Evolutionary conservation across 2,888 invertebrate species (phyloP), one percentile per base, ranked within the genome.

Genomic region (Neelides folsomi): DNA sequence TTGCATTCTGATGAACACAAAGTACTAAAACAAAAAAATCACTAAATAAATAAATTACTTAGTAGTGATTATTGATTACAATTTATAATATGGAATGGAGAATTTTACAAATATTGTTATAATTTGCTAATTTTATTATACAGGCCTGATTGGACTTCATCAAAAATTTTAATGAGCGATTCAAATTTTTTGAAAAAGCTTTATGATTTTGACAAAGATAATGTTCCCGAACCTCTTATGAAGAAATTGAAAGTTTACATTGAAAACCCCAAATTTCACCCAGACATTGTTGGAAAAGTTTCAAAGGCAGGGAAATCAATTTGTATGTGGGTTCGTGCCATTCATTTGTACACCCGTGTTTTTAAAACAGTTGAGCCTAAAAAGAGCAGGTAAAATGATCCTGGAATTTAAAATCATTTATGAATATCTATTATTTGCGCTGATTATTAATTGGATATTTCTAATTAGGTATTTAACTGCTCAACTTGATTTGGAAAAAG

Each of bases 251-350:
- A 86, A 69, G 75, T 75, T 1, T 93, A 90, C 67, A 79, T 90
- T 1, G 82, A 81, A 0, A 81, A 90, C 70, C 85, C 86, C 49
- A 86, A 89, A 66, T 93, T 93, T 67, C 76, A 80, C 10, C 89
- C 92, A 0, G 85, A 83, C 48, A 76, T 79, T 63, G 86, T 93
- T 1, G 86, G 83, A 27, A 87, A 83, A 68, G 88, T 84, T 6
- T 85, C 83, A 3, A 80, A 86, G 77, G 90, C 89, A 1, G 89
- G 90, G 67, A 83, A 82, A 63, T 90, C 89, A 8, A 81, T 93
- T 73, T 89, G 90, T 63, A 77, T 90, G 69, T 93, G 93, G 93
- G 90, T 92, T 7, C 77, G 83, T 67, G 92, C 93, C 0, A 83
- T 93, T 60, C 87, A 90, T 65, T 81, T 82, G 67, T 93, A 92